Base-by-base conservation (phyloP, 2,113 vertebrate genomes). In the Plecturocebus donacophilus region DNA sequence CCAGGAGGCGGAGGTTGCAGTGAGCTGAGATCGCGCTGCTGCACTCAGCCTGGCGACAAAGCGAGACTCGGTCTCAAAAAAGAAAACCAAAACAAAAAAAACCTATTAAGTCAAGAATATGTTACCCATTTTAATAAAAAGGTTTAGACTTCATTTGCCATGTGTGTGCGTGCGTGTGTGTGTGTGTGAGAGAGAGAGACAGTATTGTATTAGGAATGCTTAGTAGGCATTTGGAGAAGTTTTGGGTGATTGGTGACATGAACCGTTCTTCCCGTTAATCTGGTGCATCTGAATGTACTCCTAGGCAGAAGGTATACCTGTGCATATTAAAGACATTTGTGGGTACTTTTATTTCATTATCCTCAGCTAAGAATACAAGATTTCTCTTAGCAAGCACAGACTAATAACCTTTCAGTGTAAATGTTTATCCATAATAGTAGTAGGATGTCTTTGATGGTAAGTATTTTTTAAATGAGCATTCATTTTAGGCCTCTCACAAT, bases 61-160 rank as follows among this genome's bases (percentile, higher is more conserved):
- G 56, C 23, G 21, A 58, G 56, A 58, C 56, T 58, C 56, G 6
- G 21, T 21, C 56, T 58, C 56, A 58, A 58, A 58, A 58, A 58
- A 21, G 8, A 58, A 58, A 58, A 23, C 5, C 8, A 58, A 58
- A 58, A 58, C 17, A 58, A 58, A 56, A 23, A 9, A 58, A 58
- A 58, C 6, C 56, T 97, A 96, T 98, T 97, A 97, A 95, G 95
- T 97, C 98, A 98, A 98, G 97, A 98, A 97, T 98, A 97, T 97
- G 97, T 98, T 97, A 97, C 95, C 97, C 97, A 97, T 98, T 98
- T 98, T 40, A 0, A 27, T 98, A 97, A 98, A 98, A 98, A 98
- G 97, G 96, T 98, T 98, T 98, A 98, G 96, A 97, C 96, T 93
- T 77, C 90, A 87, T 84, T 97, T 96, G 66, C 90, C 1, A 11